Percentiles rank a stretch among this genome's conserved stretches.
phyloP scores from a whole-genome alignment of 2,888 invertebrate genomes.

The Adelphocoris suturalis region DNA sequence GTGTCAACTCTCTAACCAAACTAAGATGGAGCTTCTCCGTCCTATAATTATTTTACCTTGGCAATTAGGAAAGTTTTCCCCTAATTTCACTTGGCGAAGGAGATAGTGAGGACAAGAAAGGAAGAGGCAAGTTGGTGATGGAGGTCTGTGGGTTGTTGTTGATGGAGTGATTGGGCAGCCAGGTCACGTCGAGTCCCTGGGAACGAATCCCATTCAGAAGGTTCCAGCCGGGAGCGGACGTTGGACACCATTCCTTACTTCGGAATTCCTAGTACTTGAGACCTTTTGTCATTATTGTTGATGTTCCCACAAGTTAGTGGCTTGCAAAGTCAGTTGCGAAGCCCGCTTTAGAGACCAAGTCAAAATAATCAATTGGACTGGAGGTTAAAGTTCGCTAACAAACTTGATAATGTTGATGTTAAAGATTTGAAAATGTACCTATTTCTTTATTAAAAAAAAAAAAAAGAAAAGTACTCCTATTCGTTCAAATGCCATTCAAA shows the following conservation, averaged over 20 bases:
- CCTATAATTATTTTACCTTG: constrained; percentile 61
- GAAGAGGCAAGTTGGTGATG: constrained; percentile 52
- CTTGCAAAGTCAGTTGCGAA: background rate
- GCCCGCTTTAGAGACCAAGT: background rate
- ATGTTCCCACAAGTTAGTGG: constrained; percentile 9
- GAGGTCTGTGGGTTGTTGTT: constrained; percentile 38
- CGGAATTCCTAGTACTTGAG: constrained; percentile 13
- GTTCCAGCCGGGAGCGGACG: background rate
- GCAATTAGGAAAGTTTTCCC: constrained; percentile 60
- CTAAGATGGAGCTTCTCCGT: constrained; percentile 44
- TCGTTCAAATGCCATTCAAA: too few relatives aligned
- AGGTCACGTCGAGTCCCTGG: background rate
- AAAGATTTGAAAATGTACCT: too few relatives aligned
- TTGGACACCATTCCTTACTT: background rate
- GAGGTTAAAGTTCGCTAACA: background rate
- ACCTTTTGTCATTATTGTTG: background rate
- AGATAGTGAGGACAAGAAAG: background rate
- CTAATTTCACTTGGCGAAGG: constrained; percentile 46
- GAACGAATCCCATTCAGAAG: constrained; percentile 32
- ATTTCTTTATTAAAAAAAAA: too few relatives aligned
- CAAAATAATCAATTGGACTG: background rate
- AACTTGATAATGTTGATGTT: background rate
- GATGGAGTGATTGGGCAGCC: constrained; percentile 38
- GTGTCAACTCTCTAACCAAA: constrained; percentile 54
- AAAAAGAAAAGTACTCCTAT: too few relatives aligned